These are phyloP conservation scores for Ectemnius cavifrons DNA, from an alignment of 2,888 invertebrate genomes.

Conservation along the genomic window DNA sequence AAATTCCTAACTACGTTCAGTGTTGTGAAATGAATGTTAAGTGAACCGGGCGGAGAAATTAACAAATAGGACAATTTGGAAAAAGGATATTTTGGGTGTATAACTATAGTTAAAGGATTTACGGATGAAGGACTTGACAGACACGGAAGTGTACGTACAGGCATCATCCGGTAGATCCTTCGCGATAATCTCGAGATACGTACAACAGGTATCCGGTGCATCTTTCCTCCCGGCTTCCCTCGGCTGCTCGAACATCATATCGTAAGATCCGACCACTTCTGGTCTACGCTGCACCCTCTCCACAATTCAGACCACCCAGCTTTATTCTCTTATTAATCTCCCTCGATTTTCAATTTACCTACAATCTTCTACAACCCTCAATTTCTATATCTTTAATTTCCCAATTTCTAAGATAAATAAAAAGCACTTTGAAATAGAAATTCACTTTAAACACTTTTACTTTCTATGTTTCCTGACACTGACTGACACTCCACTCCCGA, in stretches of 20 bases:
- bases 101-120: slow-evolving; percentile 23
- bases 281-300: slow-evolving; percentile 9
- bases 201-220: slow-evolving; percentile 43
- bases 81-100: neutral
- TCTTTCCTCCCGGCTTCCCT: slow-evolving; percentile 28
- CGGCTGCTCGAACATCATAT: slow-evolving; percentile 33
- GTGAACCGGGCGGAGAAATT: no score
- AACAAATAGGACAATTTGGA: no score
- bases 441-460: neutral
- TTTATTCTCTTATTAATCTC: neutral
- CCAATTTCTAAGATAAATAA: neutral
- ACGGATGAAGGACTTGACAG: slow-evolving; percentile 29
- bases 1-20: no score
- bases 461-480: neutral
- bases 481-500: neutral
- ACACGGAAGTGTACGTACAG: slow-evolving; percentile 41
- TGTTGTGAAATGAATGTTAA: no score
- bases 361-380: no score
- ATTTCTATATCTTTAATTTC: neutral
- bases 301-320: slow-evolving; percentile 10
- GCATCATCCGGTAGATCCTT: slow-evolving; percentile 44
- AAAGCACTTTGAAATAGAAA: neutral
- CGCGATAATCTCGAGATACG: slow-evolving; percentile 39
- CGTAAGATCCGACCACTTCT: neutral
- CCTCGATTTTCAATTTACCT: no score